phyloP scores from a whole-genome alignment of 2,888 invertebrate species.

The Eupithecia inturbata region DNA sequence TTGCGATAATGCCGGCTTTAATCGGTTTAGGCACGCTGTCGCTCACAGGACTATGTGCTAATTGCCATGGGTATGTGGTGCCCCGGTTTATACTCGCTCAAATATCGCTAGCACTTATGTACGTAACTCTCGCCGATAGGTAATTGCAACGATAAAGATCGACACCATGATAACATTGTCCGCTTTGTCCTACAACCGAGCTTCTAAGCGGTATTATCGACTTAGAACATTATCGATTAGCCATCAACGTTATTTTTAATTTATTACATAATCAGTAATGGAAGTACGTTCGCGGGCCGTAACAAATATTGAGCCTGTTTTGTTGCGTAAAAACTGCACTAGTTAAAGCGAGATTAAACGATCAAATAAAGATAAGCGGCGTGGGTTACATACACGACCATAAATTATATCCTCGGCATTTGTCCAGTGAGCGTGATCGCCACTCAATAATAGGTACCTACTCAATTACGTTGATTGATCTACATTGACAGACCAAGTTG shows the following conservation, averaged over 20 bases:
- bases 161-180: slow-evolving; percentile 70
- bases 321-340: slow-evolving; percentile 28
- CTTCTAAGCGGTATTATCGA: slow-evolving; percentile 47
- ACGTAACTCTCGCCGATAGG: slow-evolving; percentile 59
- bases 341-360: slow-evolving; percentile 27
- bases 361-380: slow-evolving; percentile 24
- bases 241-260: slow-evolving; percentile 28
- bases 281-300: slow-evolving; percentile 18
- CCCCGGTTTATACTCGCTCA: slow-evolving; percentile 69
- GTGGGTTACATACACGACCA: slow-evolving; percentile 27
- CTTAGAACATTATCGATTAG: slow-evolving; percentile 27
- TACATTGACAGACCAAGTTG: slow-evolving; percentile 59
- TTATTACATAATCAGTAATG: slow-evolving; percentile 36
- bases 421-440: slow-evolving; percentile 44
- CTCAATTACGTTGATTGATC: slow-evolving; percentile 57
- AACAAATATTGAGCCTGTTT: slow-evolving; percentile 24
- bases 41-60: slow-evolving; percentile 76
- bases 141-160: slow-evolving; percentile 70
- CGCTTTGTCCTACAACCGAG: slow-evolving; percentile 53
- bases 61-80: slow-evolving; percentile 74
- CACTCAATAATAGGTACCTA: slow-evolving; percentile 37
- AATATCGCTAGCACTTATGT: slow-evolving; percentile 70
- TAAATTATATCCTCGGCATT: slow-evolving; percentile 44
- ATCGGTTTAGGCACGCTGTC: slow-evolving; percentile 79
- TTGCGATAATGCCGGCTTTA: slow-evolving; percentile 73